These are phyloP conservation scores for Yoshiicerus persimilis DNA, from an alignment of 1,140 invertebrate genomes.

Conservation along the genomic window DNA sequence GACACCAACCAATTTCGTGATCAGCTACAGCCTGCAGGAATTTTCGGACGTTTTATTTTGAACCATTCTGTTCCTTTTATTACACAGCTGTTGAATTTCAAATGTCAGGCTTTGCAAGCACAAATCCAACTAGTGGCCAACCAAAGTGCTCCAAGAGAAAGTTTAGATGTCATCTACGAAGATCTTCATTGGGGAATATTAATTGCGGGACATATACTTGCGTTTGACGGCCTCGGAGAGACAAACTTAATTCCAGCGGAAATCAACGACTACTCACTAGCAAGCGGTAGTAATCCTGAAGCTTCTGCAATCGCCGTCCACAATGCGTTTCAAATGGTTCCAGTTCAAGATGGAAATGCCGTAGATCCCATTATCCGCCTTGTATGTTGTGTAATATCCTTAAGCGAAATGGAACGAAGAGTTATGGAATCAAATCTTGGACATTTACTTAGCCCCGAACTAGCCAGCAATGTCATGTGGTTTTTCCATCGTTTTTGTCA, in stretches of 20 bases:
- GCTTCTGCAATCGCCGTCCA: constrained; percentile 60
- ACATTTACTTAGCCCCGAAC: constrained; percentile 74
- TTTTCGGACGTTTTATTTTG: constrained; percentile 55
- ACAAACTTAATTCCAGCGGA: constrained; percentile 73
- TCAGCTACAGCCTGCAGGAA: constrained; percentile 68
- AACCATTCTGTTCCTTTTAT: constrained; percentile 48
- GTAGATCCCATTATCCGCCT: constrained; percentile 56
- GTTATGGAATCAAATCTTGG: constrained; percentile 64
- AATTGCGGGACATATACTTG: constrained; percentile 71
- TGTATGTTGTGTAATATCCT: constrained; percentile 65
- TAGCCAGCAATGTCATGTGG: constrained; percentile 76
- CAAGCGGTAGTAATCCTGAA: not conserved
- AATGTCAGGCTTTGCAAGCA: constrained; percentile 41
- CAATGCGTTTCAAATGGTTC: constrained; percentile 63
- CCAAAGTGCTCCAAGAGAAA: constrained; percentile 24
- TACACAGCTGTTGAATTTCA: constrained; percentile 37
- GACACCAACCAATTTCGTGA: constrained; percentile 69
- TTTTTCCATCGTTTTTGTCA: constrained; percentile 75
- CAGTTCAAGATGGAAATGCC: constrained; percentile 53
- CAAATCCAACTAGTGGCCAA: constrained; percentile 34
- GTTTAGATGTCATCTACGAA: constrained; percentile 69
- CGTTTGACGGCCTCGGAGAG: constrained; percentile 73
- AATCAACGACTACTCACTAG: constrained; percentile 58
- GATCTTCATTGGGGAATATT: constrained; percentile 87
- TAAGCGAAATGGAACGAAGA: constrained; percentile 69